Evolutionary conservation across 1,140 invertebrate species (phyloP).

Genomic region (Drosophila tani): DNA sequence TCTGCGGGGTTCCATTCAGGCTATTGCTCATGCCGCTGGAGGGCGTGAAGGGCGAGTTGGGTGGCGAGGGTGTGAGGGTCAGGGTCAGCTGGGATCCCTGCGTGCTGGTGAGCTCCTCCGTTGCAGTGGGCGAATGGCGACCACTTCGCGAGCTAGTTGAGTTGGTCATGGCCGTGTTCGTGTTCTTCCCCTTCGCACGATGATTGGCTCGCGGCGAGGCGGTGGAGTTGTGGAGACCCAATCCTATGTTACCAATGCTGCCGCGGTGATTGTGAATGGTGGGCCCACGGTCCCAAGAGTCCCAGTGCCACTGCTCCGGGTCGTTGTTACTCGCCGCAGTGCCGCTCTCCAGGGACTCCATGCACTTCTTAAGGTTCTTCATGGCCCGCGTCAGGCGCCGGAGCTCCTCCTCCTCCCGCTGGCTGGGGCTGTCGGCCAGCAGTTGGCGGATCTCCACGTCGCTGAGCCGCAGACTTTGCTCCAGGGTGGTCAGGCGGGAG

Average conservation of each 20-base stretch:
- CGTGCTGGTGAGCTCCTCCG: slow-evolving; percentile 53
- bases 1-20: slow-evolving; percentile 70
- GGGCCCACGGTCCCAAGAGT: slow-evolving; percentile 93
- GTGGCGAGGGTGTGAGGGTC: slow-evolving; percentile 82
- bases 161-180: slow-evolving; percentile 13
- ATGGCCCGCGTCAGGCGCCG: slow-evolving; percentile 92
- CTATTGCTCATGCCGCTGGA: slow-evolving; percentile 82
- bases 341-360: slow-evolving; percentile 61
- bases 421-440: slow-evolving; percentile 88
- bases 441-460: slow-evolving; percentile 92
- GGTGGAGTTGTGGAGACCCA: slow-evolving; percentile 38
- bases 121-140: slow-evolving; percentile 49
- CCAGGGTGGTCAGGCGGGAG: slow-evolving; percentile 89
- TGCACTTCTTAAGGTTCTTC: slow-evolving; percentile 90
- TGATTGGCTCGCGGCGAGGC: slow-evolving; percentile 75
- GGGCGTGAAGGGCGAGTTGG: slow-evolving; percentile 78
- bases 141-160: slow-evolving; percentile 47
- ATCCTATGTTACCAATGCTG: slow-evolving; percentile 72
- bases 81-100: slow-evolving; percentile 67
- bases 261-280: slow-evolving; percentile 82
- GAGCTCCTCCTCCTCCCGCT: slow-evolving; percentile 94
- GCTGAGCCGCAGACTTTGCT: slow-evolving; percentile 92
- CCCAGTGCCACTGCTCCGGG: slow-evolving; percentile 92
- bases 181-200: slow-evolving; percentile 51
- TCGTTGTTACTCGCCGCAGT: slow-evolving; percentile 75